These are phyloP conservation scores for Ligdia adustata DNA, from an alignment of 2,888 invertebrate genomes.

Conservation along the genomic window DNA sequence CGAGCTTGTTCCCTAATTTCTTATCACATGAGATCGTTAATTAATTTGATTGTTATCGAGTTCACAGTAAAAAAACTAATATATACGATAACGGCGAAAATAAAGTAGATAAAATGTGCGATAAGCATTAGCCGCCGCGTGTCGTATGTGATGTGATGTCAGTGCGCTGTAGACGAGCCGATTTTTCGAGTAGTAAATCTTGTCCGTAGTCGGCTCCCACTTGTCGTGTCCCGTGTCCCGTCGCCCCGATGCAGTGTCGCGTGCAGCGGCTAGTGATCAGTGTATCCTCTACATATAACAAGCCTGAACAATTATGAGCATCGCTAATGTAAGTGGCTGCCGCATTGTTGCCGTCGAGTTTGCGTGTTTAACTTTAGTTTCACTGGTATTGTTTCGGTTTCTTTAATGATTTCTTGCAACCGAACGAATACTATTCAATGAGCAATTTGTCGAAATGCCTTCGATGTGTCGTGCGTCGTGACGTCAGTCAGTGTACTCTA, in stretches of 20 bases:
- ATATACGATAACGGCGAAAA: neutral
- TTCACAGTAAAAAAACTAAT: neutral
- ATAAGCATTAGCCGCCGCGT: neutral
- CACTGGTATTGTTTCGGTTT: conserved; percentile 10
- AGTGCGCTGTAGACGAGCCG: neutral
- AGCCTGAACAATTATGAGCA: conserved; percentile 1
- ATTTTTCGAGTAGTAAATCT: neutral
- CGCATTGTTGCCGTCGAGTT: conserved; percentile 3
- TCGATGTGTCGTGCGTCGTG: neutral
- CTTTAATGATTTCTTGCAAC: conserved; percentile 4
- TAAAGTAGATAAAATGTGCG: conserved; percentile 1
- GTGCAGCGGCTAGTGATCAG: conserved; percentile 1
- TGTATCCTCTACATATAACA: neutral
- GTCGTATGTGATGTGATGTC: neutral
- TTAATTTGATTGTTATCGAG: conserved; percentile 4
- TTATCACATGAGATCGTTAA: too few relatives aligned
- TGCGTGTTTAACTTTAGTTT: conserved; percentile 10
- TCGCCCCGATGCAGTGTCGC: neutral
- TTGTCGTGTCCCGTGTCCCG: conserved; percentile 8
- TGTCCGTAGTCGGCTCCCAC: too few relatives aligned
- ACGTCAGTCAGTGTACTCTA: neutral
- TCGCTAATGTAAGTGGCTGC: conserved; percentile 3
- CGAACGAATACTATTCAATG: too few relatives aligned
- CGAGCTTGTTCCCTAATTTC: too few relatives aligned
- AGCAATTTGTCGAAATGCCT: neutral